These are phyloP conservation scores for Polypedilum vanderplanki DNA, from an alignment of 1,140 invertebrate genomes.

Conservation along the genomic window DNA sequence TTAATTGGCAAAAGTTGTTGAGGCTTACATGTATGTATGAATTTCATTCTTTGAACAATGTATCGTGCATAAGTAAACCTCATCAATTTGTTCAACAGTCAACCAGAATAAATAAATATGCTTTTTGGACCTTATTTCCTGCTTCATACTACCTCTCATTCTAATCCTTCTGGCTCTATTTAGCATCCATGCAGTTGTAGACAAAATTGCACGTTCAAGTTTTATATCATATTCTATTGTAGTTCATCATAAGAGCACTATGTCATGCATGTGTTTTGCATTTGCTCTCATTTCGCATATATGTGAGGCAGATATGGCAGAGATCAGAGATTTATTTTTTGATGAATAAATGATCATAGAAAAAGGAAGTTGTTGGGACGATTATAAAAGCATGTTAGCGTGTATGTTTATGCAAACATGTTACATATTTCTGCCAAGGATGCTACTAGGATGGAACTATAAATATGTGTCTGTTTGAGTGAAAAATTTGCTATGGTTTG, in stretches of 20 bases:
- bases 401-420: neutral
- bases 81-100: neutral
- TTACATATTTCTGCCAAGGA: too few species aligned
- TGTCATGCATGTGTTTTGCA: too few species aligned
- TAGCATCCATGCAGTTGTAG: neutral
- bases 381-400: neutral
- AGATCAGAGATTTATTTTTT: constrained; percentile 14
- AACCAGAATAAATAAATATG: neutral
- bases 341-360: constrained; percentile 23
- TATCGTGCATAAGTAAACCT: neutral
- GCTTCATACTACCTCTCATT: neutral
- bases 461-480: too few species aligned
- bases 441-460: too few species aligned
- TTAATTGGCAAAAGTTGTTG: neutral
- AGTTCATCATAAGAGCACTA: too few species aligned
- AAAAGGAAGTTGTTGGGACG: neutral
- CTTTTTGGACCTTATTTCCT: neutral
- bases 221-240: too few species aligned
- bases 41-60: neutral
- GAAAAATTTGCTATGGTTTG: too few species aligned
- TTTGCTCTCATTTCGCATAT: too few species aligned
- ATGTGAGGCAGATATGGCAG: neutral
- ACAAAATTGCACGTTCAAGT: neutral
- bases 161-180: neutral
- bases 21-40: neutral